Base-by-base conservation (phyloP, 2,113 vertebrate genomes). In the Calypte anna region DNA sequence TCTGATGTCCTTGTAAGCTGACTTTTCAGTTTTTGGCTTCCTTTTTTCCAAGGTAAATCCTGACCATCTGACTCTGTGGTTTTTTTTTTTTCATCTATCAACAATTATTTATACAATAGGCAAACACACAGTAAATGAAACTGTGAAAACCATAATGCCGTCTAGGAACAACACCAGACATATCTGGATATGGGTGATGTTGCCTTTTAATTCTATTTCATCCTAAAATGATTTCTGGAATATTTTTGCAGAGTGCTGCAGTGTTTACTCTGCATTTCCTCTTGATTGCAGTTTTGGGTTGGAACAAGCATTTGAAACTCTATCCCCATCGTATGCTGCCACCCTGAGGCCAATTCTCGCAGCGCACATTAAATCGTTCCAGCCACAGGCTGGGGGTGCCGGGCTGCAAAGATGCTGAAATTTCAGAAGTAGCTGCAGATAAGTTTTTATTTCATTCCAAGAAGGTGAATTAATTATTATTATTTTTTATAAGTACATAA, bases 341-440 rank as follows among this genome's bases (percentile, higher is more conserved):
- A 98, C 93, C 98, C 94, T 96, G 97, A 97, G 98, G 95, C 55
- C 66, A 48, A 19, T 48, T 28, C 14, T 33, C 9, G 85, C 86
- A 96, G 64, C 3, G 22, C 90, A 28, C 2, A 25, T 79, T 68
- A 33, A 46, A 28, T 70, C 0, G 1, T 4, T 6, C 24, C 19
- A 7, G 18, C 30, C 19, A 4, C 5, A 0, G 24, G 4, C 27
- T 20, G 62, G 12, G 18, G 50, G 10, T 2, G 64, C 1, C 0
- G 1, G 68, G 25, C 73, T 63, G 25, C 21, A 3, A 8, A 28
- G 19, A 8, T 2, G 0, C 22, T 7, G 2, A 14, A 7, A 44
- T 67, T 78, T 48, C 33, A 53, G 12, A 33, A 31, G 21, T 5
- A 61, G 33, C 19, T 44, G 28, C 40, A 59, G 82, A 33, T 13